Evolutionary conservation across 2,113 vertebrate genomes (phyloP).

Genomic region (Mola mola): DNA sequence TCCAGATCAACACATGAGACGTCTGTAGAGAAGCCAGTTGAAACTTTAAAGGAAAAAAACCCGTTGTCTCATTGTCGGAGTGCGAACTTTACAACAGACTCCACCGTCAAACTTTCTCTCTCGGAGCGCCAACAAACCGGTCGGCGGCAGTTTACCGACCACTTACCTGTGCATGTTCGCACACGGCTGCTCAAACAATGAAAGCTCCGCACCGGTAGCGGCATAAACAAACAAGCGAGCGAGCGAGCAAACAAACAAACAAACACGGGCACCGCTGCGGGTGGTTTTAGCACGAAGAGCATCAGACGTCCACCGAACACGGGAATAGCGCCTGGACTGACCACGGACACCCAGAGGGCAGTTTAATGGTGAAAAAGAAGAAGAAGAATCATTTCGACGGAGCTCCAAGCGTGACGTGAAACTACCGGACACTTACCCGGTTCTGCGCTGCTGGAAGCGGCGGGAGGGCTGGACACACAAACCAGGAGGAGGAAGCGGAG

Average conservation of each 20-base stretch:
- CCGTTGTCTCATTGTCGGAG: background rate
- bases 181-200: conserved; percentile 7
- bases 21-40: no score
- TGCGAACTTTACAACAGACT: background rate
- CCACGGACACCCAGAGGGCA: background rate
- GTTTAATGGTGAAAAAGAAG: background rate
- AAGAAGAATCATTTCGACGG: background rate
- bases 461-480: conserved; percentile 28
- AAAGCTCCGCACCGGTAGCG: background rate
- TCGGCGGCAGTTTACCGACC: background rate
- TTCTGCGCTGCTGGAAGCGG: conserved; percentile 29
- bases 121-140: background rate
- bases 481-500: conserved; percentile 36
- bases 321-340: conserved; percentile 9
- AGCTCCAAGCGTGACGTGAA: conserved; percentile 5
- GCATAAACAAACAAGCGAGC: no score
- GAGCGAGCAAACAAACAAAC: no score
- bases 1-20: no score
- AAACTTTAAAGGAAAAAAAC: no score
- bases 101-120: background rate
- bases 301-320: no score
- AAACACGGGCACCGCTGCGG: no score
- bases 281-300: no score
- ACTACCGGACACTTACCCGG: conserved; percentile 64
- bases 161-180: conserved; percentile 17